These are phyloP conservation scores for Cephalopachus bancanus DNA, from an alignment of 2,797 vertebrate genomes.

Conservation along the genomic window DNA sequence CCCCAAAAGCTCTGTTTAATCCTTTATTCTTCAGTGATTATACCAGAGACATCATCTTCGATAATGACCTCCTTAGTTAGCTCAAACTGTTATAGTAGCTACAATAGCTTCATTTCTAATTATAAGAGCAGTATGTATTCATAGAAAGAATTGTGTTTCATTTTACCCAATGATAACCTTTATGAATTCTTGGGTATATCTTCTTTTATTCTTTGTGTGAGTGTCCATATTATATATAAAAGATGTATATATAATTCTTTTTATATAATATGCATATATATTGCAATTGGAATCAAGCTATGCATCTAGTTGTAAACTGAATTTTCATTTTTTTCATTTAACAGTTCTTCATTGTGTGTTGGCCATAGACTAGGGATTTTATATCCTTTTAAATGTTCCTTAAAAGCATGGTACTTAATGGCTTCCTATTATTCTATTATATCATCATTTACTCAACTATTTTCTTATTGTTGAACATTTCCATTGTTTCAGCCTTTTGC, in stretches of 20 bases:
- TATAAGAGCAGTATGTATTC: not conserved
- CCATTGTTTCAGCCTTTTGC: not conserved
- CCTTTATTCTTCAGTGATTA: not conserved
- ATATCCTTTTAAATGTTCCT: conserved; percentile 22
- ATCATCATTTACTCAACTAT: not conserved
- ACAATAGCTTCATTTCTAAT: not conserved
- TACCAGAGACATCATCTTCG: not conserved
- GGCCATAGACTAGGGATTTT: not conserved
- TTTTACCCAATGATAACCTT: not conserved
- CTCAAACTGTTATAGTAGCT: not conserved
- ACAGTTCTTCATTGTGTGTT: not conserved
- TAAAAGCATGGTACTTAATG: conserved; percentile 1
- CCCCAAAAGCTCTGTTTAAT: not conserved
- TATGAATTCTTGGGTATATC: not conserved
- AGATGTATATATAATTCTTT: not conserved
- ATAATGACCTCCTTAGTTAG: not conserved
- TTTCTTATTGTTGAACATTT: not conserved
- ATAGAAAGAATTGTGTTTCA: not conserved
- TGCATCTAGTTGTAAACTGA: conserved; percentile 5
- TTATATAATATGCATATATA: not conserved
- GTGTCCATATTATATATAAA: not conserved
- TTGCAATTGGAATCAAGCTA: conserved; percentile 32
- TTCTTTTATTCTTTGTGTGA: not conserved
- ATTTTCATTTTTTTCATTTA: conserved; percentile 48
- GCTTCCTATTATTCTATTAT: not conserved